These are phyloP conservation scores for Pherbina coryleti DNA, from an alignment of 2,888 invertebrate genomes.

Conservation along the genomic window DNA sequence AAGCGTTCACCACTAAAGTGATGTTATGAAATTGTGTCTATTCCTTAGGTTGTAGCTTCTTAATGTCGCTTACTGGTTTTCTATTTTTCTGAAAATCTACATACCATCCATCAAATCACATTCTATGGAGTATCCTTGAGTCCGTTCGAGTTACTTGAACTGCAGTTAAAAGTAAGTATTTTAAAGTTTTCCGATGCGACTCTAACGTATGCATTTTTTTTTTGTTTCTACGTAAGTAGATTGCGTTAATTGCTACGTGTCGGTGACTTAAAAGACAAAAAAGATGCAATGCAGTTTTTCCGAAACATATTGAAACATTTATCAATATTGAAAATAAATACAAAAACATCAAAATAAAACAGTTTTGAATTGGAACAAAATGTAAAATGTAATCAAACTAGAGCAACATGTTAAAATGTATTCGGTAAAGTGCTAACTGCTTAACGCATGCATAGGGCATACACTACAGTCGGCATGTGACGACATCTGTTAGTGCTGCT, in stretches of 20 bases:
- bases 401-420: constrained; percentile 36
- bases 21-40: too few species aligned
- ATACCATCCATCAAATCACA: neutral
- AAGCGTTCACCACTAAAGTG: too few species aligned
- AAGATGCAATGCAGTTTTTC: constrained; percentile 20
- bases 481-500: neutral
- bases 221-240: constrained; percentile 34
- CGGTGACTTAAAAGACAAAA: constrained; percentile 31
- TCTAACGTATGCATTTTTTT: neutral
- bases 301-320: constrained; percentile 46
- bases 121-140: constrained; percentile 44
- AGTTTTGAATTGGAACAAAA: constrained; percentile 18
- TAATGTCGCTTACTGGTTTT: neutral
- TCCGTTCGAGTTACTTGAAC: constrained; percentile 52
- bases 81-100: neutral
- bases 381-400: constrained; percentile 42
- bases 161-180: constrained; percentile 21
- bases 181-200: neutral
- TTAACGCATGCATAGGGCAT: neutral
- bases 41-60: too few species aligned
- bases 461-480: constrained; percentile 1
- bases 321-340: constrained; percentile 42
- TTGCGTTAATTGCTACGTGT: constrained; percentile 28
- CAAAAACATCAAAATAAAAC: neutral
- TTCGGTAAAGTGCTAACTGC: constrained; percentile 6